Base-by-base conservation (phyloP, 2,888 invertebrate genomes). In the Lordiphosa fenestrarum region DNA sequence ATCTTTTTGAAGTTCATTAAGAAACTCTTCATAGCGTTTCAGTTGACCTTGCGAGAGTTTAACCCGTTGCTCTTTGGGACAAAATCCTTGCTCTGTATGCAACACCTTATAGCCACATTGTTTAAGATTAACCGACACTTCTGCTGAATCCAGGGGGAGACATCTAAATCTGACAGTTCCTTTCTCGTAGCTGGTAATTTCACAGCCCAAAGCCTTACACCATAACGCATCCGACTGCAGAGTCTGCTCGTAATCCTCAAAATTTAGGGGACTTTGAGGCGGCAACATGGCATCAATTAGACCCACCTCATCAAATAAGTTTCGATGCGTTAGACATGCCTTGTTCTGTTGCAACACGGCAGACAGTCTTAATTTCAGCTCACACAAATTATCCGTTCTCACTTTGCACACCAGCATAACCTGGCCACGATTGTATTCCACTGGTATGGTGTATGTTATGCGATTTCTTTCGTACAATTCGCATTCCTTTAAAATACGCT, bases 81-180 rank as follows among this genome's bases (percentile, higher is more conserved):
- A 53, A 51, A 75, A 72, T 0, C 71, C 78, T 49, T 74, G 53
- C 23, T 75, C 74, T 0, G 68, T 52, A 41, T 60, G 53, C 0
- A 72, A 40, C 2, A 83, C 49, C 23, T 55, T 68, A 44, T 80
- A 86, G 39, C 72, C 73, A 6, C 48, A 58, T 3, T 44, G 39
- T 42, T 53, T 52, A 2, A 86, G 50, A 4, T 55, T 58, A 2
- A 54, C 51, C 1, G 41, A n/a, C 3, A 76, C 67, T 3, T 66
- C 66, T 2, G 53, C 21, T 25, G 82, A 49, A 6, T 65, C 56
- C 2, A 36, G 3, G 0, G 82, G 70, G 4, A 64, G 48, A 46
- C 86, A 86, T 13, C 69, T 64, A 42, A 86, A 82, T 19, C 66
- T 52, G 3, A 86, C 60, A 1, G 59, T 46, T 9, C 84, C 73